Percentiles rank a stretch among this genome's conserved stretches.
phyloP scores from a whole-genome alignment of 35 echinoderm and acorn worm genomes.

The Chiridota heheva region DNA sequence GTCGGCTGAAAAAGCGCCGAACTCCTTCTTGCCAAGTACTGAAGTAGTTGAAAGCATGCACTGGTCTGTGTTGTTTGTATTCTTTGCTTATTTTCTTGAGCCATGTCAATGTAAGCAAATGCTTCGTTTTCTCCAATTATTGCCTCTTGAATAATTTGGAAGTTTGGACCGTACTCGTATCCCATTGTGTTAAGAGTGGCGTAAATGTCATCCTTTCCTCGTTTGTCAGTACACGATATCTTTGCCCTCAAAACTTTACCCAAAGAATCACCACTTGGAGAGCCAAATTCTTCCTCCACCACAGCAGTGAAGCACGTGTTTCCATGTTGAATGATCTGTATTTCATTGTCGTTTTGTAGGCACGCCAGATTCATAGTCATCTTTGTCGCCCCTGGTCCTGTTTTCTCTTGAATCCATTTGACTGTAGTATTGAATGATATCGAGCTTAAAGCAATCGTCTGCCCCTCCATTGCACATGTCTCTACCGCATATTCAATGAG shows the following conservation, averaged over 20 bases:
- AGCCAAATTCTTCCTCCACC: no score
- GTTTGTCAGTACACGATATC: not conserved
- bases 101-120: slow-evolving; percentile 31
- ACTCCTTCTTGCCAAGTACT: slow-evolving; percentile 6
- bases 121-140: slow-evolving; percentile 67
- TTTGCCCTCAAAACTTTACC: no score
- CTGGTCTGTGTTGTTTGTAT: slow-evolving; percentile 63
- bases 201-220: slow-evolving; percentile 60
- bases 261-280: no score
- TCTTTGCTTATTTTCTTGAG: slow-evolving; percentile 62
- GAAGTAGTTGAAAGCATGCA: slow-evolving; percentile 69
- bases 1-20: slow-evolving; percentile 55
- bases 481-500: slow-evolving; percentile 64
- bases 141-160: slow-evolving; percentile 65
- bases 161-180: slow-evolving; percentile 54
- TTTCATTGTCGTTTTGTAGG: slow-evolving; percentile 19
- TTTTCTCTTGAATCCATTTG: slow-evolving; percentile 66
- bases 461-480: slow-evolving; percentile 5
- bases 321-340: slow-evolving; percentile 34
- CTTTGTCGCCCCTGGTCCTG: slow-evolving; percentile 45
- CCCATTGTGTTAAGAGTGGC: slow-evolving; percentile 38
- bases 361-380: slow-evolving; percentile 48
- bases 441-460: slow-evolving; percentile 30
- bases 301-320: slow-evolving; percentile 1
- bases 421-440: slow-evolving; percentile 52